Percentiles rank a stretch among this genome's conserved stretches.
Conservation (phyloP, 2,797 vertebrate species). For the Odontamblyopus rebecca region DNA sequence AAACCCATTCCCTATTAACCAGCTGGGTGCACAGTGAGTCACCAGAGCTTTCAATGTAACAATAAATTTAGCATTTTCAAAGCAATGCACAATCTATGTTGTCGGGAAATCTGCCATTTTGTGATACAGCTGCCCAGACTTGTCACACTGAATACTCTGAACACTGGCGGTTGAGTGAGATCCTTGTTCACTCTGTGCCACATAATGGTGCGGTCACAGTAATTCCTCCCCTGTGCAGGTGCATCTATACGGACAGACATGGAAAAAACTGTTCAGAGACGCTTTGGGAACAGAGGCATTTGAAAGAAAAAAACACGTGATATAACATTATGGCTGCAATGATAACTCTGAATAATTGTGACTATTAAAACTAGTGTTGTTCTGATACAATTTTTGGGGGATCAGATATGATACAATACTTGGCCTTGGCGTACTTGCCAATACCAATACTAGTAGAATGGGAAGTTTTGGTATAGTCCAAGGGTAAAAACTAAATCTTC, state of each 20-base stretch:
- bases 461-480: too few species aligned
- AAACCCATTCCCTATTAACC: constrained; percentile 75
- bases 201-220: constrained; percentile 24
- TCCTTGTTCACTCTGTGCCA: constrained; percentile 14
- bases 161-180: constrained; percentile 23
- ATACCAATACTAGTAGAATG: too few species aligned
- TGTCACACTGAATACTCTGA: constrained; percentile 15
- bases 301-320: neutral
- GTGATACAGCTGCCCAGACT: constrained; percentile 12
- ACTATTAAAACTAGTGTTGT: too few species aligned
- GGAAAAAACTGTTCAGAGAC: neutral
- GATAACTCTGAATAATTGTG: too few species aligned
- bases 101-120: constrained; percentile 23
- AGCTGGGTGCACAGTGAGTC: constrained; percentile 69
- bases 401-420: too few species aligned
- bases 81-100: constrained; percentile 44
- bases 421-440: too few species aligned
- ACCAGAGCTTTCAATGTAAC: constrained; percentile 54
- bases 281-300: neutral
- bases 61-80: constrained; percentile 65
- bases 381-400: too few species aligned
- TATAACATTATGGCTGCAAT: too few species aligned
- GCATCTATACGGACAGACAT: constrained; percentile 6
- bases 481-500: too few species aligned
- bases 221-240: constrained; percentile 19